These are phyloP conservation scores for Idaea aversata DNA, from an alignment of 2,888 invertebrate genomes.

Conservation along the genomic window DNA sequence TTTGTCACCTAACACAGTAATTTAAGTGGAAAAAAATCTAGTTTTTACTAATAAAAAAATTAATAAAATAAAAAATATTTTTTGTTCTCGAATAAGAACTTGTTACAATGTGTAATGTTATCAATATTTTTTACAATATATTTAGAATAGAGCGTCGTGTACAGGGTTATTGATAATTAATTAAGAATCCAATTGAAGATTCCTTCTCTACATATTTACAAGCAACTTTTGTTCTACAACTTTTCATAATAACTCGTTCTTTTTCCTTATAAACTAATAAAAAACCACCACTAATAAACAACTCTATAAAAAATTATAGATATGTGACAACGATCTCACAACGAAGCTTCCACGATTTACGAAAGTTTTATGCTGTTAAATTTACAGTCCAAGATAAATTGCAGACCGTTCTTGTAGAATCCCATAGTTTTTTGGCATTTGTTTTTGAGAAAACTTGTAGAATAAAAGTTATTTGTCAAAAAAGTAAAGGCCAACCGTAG, in stretches of 20 bases:
- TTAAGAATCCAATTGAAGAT: not conserved
- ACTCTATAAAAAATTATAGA: too few relatives aligned
- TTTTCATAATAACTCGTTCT: not conserved
- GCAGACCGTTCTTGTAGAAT: too few relatives aligned
- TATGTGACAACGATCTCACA: too few relatives aligned
- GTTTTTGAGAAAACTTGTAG: too few relatives aligned
- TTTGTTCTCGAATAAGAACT: conserved; percentile 72
- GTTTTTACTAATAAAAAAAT: conserved; percentile 72
- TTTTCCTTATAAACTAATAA: not conserved
- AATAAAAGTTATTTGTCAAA: too few relatives aligned
- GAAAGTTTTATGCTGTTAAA: too few relatives aligned
- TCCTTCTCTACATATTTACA: not conserved
- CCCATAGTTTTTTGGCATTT: too few relatives aligned
- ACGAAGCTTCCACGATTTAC: too few relatives aligned
- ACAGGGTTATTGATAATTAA: conserved; percentile 5
- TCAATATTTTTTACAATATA: conserved; percentile 69
- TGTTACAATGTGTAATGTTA: conserved; percentile 70
- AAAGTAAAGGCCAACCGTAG: too few relatives aligned
- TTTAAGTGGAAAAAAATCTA: conserved; percentile 59
- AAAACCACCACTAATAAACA: too few relatives aligned
- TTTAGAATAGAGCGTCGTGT: conserved; percentile 57
- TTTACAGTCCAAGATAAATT: too few relatives aligned
- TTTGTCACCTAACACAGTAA: conserved; percentile 61
- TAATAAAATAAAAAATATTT: conserved; percentile 61
- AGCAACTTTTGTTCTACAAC: not conserved